Evolutionary conservation across 2,888 invertebrate species (phyloP), one percentile per base, ranked within the genome.

Genomic region (Cremastobaeus sp.): DNA sequence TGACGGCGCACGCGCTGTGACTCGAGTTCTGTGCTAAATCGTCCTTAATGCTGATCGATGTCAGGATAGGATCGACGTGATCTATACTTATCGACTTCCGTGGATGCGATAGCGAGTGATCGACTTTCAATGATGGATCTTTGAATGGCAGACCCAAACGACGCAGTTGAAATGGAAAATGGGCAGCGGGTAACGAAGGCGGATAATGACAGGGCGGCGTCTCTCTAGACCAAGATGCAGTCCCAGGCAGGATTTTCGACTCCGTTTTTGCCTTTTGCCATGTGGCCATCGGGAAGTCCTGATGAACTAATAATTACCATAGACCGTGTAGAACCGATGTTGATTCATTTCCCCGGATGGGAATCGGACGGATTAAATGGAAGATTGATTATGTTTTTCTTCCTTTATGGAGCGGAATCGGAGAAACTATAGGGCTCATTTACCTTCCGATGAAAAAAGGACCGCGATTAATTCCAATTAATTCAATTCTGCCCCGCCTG

Each of bases 131-230:
- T 85, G 86, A 86, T 84, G 84, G 83, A 87, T 85, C 82, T 80
- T 80, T 84, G 86, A 87, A 86, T 86, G 86, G 86, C 85, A 85
- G 82, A 82, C 79, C 78, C 55, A 77, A 76, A 80, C 77, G 76
- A 76, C 76, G 79, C 84, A 83, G 85, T 85, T 83, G 83, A 85
- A 85, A 85, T 84, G 84, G 83, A 86, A 79, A 87, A 87, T 85
- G 81, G 84, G 80, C 80, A 79, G 74, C 71, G 80, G 80, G 79
- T 75, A 77, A 84, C 79, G 86, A 82, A 85, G 87, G 86, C 83
- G 85, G 84, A 85, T 87, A 87, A 87, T 87, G 84, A 87, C 85
- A 87, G 86, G 86, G 86, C 87, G 86, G 86, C 72, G 76, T 65
- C 64, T 60, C 52, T 76, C 77, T 77, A 55, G 64, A 78, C 78